These are phyloP conservation scores for Astropecten irregularis DNA, from an alignment of 53 echinoderm and acorn worm genomes.

Conservation along the genomic window DNA sequence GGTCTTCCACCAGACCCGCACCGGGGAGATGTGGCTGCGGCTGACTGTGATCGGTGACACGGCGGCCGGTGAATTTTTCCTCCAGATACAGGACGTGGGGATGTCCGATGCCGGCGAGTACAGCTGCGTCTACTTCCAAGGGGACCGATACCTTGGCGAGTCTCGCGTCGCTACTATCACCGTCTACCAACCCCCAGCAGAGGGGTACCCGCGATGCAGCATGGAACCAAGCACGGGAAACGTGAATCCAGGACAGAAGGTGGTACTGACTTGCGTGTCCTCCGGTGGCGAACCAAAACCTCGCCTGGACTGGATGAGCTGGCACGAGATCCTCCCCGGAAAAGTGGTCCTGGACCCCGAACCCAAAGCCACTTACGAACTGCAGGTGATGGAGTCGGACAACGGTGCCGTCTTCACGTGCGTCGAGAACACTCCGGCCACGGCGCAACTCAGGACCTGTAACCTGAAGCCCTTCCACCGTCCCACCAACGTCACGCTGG, in stretches of 20 bases:
- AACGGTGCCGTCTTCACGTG: conserved; percentile 57
- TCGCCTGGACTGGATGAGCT: conserved; percentile 54
- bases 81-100: conserved; percentile 42
- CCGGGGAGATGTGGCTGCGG: conserved; percentile 3
- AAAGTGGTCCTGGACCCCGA: conserved; percentile 18
- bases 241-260: conserved; percentile 19
- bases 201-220: conserved; percentile 41
- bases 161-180: conserved; percentile 20
- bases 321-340: conserved; percentile 47
- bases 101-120: conserved; percentile 47
- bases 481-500: conserved; percentile 48
- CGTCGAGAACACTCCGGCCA: conserved; percentile 40
- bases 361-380: conserved; percentile 38
- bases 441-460: conserved; percentile 32
- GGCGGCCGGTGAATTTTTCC: conserved; percentile 20
- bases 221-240: conserved; percentile 17
- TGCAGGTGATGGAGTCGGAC: conserved; percentile 34
- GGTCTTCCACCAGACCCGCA: conserved; percentile 35
- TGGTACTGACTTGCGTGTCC: conserved; percentile 44
- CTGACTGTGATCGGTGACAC: conserved; percentile 40
- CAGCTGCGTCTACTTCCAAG: conserved; percentile 56
- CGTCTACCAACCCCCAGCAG: conserved; percentile 35
- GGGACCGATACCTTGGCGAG: conserved; percentile 26
- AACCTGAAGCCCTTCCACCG: conserved; percentile 44
- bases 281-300: conserved; percentile 47